phyloP scores from a whole-genome alignment of 2,113 vertebrate genomes.

The Pachycephala philippinensis region DNA sequence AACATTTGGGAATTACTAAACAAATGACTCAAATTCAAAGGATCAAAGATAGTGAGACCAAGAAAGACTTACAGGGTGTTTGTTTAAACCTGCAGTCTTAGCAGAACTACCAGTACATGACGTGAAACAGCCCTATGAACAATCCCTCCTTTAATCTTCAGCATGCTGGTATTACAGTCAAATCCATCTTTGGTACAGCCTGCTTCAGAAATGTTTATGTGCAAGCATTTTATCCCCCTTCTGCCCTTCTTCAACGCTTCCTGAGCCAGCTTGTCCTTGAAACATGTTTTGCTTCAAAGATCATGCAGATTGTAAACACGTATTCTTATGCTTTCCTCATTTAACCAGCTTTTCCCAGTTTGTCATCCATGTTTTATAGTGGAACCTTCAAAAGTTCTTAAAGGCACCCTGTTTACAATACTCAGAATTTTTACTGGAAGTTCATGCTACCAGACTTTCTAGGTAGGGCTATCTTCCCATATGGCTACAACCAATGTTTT shows the following conservation, averaged over 20 bases:
- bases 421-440: background rate
- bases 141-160: background rate
- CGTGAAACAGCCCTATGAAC: background rate
- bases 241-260: background rate
- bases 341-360: background rate
- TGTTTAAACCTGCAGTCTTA: background rate
- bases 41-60: background rate
- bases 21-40: constrained; percentile 26
- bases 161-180: background rate
- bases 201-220: background rate
- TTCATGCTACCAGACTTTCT: background rate
- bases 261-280: background rate
- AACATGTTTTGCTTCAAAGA: background rate
- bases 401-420: background rate
- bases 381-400: background rate
- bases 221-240: background rate
- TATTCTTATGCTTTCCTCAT: background rate
- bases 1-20: constrained; percentile 52
- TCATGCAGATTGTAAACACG: accelerated
- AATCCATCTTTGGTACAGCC: background rate
- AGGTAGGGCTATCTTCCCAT: background rate
- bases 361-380: background rate
- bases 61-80: background rate
- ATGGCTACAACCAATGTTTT: background rate
- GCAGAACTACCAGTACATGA: background rate